phyloP scores from a whole-genome alignment of 2,113 vertebrate species.

The Takifugu bimaculatus region DNA sequence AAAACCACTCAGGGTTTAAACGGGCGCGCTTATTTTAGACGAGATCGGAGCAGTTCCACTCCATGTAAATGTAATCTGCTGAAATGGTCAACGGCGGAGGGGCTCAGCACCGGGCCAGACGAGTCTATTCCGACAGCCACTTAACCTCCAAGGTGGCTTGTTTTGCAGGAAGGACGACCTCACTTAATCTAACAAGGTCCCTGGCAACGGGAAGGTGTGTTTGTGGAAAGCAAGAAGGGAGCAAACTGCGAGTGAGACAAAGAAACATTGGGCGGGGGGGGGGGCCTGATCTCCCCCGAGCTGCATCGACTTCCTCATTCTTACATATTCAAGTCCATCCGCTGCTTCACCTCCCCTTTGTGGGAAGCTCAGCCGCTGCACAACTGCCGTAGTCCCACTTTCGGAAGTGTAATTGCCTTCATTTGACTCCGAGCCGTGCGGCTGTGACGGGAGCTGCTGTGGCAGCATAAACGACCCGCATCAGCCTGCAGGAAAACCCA shows the following conservation, averaged over 20 bases:
- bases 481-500: slow-evolving; percentile 64
- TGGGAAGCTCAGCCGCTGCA: slow-evolving; percentile 19
- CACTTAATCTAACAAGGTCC: slow-evolving; percentile 23
- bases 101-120: slow-evolving; percentile 5
- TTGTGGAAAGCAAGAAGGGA: slow-evolving; percentile 3
- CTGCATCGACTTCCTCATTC: slow-evolving; percentile 58
- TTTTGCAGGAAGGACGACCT: slow-evolving; percentile 19
- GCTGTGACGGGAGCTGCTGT: slow-evolving; percentile 3
- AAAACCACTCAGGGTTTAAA: slow-evolving; percentile 32
- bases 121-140: slow-evolving; percentile 36
- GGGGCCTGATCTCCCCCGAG: not conserved
- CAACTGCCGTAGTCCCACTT: slow-evolving; percentile 7
- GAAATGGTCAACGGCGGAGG: slow-evolving; percentile 23
- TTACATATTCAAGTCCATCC: slow-evolving; percentile 24
- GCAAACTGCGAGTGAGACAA: not conserved
- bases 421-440: slow-evolving; percentile 6
- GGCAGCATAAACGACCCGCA: slow-evolving; percentile 32
- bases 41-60: slow-evolving; percentile 23
- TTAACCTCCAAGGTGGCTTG: slow-evolving; percentile 21
- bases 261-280: not conserved
- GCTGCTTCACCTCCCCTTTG: slow-evolving; percentile 11
- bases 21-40: slow-evolving; percentile 21
- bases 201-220: slow-evolving; percentile 1
- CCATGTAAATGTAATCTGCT: slow-evolving; percentile 24
- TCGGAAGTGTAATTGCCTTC: slow-evolving; percentile 6